Evolutionary conservation across 1,140 invertebrate species (phyloP), one percentile per base, ranked within the genome.

Genomic region (Drosophila bocki): DNA sequence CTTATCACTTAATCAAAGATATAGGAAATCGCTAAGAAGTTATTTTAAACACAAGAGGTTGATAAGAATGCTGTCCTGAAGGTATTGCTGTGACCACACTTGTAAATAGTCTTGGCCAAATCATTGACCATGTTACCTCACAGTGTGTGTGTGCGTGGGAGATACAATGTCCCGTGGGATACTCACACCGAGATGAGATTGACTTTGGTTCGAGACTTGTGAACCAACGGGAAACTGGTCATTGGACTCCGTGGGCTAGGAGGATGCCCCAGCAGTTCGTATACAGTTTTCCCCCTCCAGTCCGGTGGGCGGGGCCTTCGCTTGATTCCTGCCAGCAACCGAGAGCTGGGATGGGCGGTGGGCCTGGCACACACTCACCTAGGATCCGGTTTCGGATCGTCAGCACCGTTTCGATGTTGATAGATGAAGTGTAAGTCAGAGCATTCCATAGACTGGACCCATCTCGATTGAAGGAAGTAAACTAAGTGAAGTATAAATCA

Each of bases 401-500:
- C n/a, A 45, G 56, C 33, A 35, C 19, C 45, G 59, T 39, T 50
- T 78, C 53, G 56, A 68, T 64, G 54, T 58, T 57, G 51, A 61
- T 42, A 12, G 48, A 22, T 80, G 78, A 80, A 69, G 63, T 80
- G 59, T 69, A 80, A 70, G 60, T 70, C 78, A 80, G 19, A 75
- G 71, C 37, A 35, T 15, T 44, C 53, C 53, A 9, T 11, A 54
- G 13, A 37, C 53, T n/a, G 53, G 53, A 54, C 19, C 33, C 53
- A 54, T 54, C 13, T 22, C 53, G 19, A 22, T 8, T 22, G 33
- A 22, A 33, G 19, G 19, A 37, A 37, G 35, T 39, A 11, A n/a
- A 39, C 32, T 48, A 48, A 56, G 17, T 83, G 80, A 83, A 83
- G 69, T 83, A 62, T 75, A 83, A 83, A 83, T 75, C 80, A 83